Base-by-base conservation (phyloP, 1,140 invertebrate genomes). In the Limonius californicus region DNA sequence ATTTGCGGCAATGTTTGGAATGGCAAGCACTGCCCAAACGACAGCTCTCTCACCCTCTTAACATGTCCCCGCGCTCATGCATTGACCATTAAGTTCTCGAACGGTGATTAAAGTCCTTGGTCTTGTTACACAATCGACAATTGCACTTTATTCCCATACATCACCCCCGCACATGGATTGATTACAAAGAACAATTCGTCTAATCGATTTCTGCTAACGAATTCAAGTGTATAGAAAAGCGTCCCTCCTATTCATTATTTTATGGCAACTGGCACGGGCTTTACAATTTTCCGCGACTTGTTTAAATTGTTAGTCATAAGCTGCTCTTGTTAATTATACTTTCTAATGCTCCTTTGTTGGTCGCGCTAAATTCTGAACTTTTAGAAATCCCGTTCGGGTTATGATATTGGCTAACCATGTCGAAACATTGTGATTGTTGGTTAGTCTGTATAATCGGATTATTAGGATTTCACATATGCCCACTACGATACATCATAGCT, bases 31-130 rank as follows among this genome's bases (percentile, higher is more conserved):
- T n/a, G n/a, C n/a, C n/a, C n/a, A n/a, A n/a, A n/a, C n/a, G n/a
- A n/a, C n/a, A n/a, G n/a, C n/a, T n/a, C n/a, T n/a, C n/a, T 50
- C 45, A 50, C 45, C 45, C 45, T 50, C 45, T 50, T 50, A 50
- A 21, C 6, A 50, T 18, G 16, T 50, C 20, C 45, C 45, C 42
- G n/a, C 16, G 16, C n/a, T 21, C 16, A 50, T 50, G 16, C 45
- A 50, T 50, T 50, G 45, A 50, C 45, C 58, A 59, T 59, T 59
- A 59, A 59, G 45, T 21, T 50, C 58, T 59, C 58, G 58, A 59
- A 59, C 47, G 43, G 58, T 59, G 58, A 59, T 59, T 59, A 59
- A 59, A 59, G 58, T 50, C 58, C 58, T 59, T 59, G 19, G 27
- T 57, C 27, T 18, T 32, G 27, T 55, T 55, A 42, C 30, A 57